Evolutionary conservation across 1,140 invertebrate species (phyloP), one percentile per base, ranked within the genome.

Genomic region (Brachionus manjavacas): DNA sequence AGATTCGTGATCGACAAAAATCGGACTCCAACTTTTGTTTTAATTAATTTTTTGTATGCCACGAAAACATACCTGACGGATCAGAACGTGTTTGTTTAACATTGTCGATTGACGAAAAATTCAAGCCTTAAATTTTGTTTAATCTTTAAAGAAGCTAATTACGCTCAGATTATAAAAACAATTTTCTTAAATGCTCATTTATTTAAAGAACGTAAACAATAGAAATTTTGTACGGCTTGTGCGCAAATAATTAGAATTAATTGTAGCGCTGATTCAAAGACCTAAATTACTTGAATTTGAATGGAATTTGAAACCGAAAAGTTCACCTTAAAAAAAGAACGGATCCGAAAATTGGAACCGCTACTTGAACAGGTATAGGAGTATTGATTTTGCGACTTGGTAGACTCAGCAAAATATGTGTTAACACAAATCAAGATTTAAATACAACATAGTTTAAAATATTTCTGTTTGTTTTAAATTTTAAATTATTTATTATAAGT

Each of bases 131-230:
- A 7, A 39, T 11, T 68, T 68, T 68, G 66, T 68, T 68, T 68
- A 68, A 68, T 68, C 66, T 68, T 68, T 68, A 68, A 68, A 68
- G 28, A 68, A 68, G 66, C 66, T 68, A 68, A 68, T 68, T 68
- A 60, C 52, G 52, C 9, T 68, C 12, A 68, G 66, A 68, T 68
- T 68, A 68, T 68, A 68, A 68, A 68, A 68, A 68, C 66, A 68
- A 68, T 68, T 68, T 68, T 68, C 25, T 68, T 68, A 68, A 68
- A 68, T 68, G 23, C 25, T 68, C 66, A 68, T 31, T 68, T 68
- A 31, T 68, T 28, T 68, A 16, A 31, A 31, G 66, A 68, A 68
- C 31, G 14, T 68, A 28, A 68, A 68, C 66, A 31, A 46, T 9
- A 11, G 11, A 28, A 4, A 68, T 9, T 68, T 68, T 68, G 28